Evolutionary conservation across 2,888 invertebrate genomes (phyloP), one percentile per base, ranked within the genome.

Genomic region (Rotaria magnacalcarata): DNA sequence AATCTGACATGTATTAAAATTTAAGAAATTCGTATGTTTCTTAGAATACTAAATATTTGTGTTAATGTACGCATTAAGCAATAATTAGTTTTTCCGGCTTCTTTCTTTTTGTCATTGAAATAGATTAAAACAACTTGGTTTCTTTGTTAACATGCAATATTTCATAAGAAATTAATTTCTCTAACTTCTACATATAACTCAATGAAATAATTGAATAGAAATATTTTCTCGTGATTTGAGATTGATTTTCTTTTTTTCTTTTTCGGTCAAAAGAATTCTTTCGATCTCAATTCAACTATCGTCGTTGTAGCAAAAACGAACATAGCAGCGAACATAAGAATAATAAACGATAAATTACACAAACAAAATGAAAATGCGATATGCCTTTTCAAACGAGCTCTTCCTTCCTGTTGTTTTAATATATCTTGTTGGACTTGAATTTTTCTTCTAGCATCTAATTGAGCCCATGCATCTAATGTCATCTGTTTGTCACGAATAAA

Each of bases 281-380:
- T 41, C 34, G 67, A 27, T 41, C 34, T 34, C 4, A 67, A 67
- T 27, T 67, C 67, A 14, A 67, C 4, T 19, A 67, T 16, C 6
- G 34, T 34, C 7, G 2, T 67, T 34, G 34, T 27, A 67, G 67
- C 67, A 67, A 67, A 67, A 34, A 27, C 34, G 7, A 67, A 67
- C 67, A 67, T 67, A 41, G 34, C 5, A 67, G 19, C 67, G 47
- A 80, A 80, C 80, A 80, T 80, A 7, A 80, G 24, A 80, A 6
- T 14, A 19, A 80, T 80, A 80, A 80, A 80, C 2, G 43, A 47
- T n/a, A 80, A 47, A 80, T 80, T 80, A 80, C 80, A 80, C 47
- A 80, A 24, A 80, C 80, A 80, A 80, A 80, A 80, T 80, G 80
- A 80, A n/a, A 47, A 47, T n/a, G 80, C 80, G n/a, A 80, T n/a